Evolutionary conservation across 2,113 vertebrate species (phyloP).

Genomic region (Mohoua ochrocephala): DNA sequence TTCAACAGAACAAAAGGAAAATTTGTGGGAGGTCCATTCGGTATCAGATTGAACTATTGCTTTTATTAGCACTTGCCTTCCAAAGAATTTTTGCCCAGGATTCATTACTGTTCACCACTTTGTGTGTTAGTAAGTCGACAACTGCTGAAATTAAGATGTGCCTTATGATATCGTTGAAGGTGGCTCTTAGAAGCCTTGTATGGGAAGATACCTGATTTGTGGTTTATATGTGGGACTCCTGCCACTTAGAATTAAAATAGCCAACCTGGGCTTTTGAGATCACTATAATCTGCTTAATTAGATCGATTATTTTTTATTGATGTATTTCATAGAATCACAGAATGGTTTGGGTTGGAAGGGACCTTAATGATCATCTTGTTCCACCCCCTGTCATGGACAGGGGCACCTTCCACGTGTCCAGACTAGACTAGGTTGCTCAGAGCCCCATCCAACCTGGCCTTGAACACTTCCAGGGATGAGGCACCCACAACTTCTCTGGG

Average conservation of each 20-base stretch:
- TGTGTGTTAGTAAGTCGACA: neutral
- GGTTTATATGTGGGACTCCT: neutral
- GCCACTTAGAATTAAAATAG: neutral
- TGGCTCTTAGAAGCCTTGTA: neutral
- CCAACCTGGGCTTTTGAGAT: neutral
- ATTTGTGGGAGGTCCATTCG: fast-evolving
- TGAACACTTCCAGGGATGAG: neutral
- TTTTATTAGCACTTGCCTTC: neutral
- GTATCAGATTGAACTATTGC: neutral
- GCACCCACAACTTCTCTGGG: neutral
- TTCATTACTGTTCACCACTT: neutral
- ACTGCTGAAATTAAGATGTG: neutral
- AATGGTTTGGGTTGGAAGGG: neutral
- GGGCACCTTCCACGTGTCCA: neutral
- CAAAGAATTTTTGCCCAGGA: neutral
- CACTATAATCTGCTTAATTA: neutral
- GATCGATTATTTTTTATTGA: neutral
- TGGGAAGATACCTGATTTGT: neutral
- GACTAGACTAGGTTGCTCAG: neutral
- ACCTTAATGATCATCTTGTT: neutral
- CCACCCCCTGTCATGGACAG: neutral
- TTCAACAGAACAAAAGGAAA: neutral
- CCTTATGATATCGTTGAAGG: neutral
- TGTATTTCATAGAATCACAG: neutral
- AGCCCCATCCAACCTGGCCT: neutral